Conservation (phyloP, 2,888 invertebrate genomes). For the Caenorhabditis uteleia region DNA sequence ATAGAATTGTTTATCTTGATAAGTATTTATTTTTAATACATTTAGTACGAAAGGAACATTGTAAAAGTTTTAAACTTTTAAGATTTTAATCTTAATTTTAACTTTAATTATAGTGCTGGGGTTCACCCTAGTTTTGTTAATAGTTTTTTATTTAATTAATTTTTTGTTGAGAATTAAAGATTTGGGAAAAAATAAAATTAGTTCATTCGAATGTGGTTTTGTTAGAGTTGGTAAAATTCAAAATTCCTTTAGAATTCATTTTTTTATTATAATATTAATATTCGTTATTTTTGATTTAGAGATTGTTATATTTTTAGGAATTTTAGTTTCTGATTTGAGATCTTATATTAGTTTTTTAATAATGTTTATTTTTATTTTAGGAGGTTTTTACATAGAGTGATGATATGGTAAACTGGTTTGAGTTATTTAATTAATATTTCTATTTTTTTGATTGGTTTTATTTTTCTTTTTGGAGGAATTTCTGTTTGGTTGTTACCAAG, state of each 20-base stretch:
- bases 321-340: conserved; percentile 46
- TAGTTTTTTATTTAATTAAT: conserved; percentile 51
- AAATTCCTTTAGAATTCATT: conserved; percentile 57
- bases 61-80: conserved; percentile 53
- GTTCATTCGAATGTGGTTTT: conserved; percentile 54
- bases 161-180: conserved; percentile 51
- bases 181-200: conserved; percentile 42
- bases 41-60: conserved; percentile 62
- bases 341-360: conserved; percentile 48
- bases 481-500: conserved; percentile 27
- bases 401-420: conserved; percentile 57
- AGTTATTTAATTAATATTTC: conserved; percentile 57
- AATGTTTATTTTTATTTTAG: conserved; percentile 53
- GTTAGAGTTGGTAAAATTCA: conserved; percentile 53
- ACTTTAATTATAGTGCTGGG: conserved; percentile 40
- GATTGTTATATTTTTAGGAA: conserved; percentile 54
- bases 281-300: conserved; percentile 57
- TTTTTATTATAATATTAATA: conserved; percentile 55
- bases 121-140: conserved; percentile 48
- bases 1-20: conserved; percentile 63
- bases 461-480: conserved; percentile 40
- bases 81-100: conserved; percentile 46
- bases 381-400: conserved; percentile 58
- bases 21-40: conserved; percentile 47
- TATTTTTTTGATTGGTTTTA: conserved; percentile 52